These are phyloP conservation scores for Drosophila putrida DNA, from an alignment of 2,888 invertebrate genomes.

Conservation along the genomic window DNA sequence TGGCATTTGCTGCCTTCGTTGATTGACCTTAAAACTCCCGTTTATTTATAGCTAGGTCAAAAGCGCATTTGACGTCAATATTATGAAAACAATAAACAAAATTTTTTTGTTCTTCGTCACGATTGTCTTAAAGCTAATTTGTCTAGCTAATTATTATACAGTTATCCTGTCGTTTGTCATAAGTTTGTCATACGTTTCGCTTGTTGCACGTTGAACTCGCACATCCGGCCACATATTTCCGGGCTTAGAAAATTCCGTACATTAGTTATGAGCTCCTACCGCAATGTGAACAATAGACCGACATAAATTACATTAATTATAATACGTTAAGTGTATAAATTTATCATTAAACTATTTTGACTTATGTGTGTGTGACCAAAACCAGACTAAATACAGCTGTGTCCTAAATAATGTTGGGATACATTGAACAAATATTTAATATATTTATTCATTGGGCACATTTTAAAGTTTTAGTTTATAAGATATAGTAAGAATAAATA, in stretches of 20 bases:
- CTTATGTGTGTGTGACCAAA: background rate
- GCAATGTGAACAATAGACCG: conserved; percentile 25
- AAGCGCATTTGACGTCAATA: conserved; percentile 33
- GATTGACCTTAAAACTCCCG: conserved; percentile 16
- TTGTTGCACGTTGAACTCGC: conserved; percentile 9
- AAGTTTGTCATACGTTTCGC: conserved; percentile 32
- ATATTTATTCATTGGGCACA: background rate
- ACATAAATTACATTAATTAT: conserved; percentile 55
- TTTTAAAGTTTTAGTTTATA: background rate
- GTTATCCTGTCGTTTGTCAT: conserved; percentile 50
- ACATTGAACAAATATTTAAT: background rate
- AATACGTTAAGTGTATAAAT: conserved; percentile 16
- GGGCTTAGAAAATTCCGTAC: conserved; percentile 30
- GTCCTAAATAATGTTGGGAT: background rate
- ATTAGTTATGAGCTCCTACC: conserved; percentile 39
- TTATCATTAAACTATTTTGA: conserved; percentile 15
- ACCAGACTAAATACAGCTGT: background rate
- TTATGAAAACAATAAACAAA: background rate
- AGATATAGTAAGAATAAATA: conserved; percentile 2
- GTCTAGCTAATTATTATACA: background rate
- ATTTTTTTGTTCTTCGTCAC: background rate
- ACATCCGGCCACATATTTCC: conserved; percentile 52
- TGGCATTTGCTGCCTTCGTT: conserved; percentile 20
- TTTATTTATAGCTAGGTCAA: conserved; percentile 30
- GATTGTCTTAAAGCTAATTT: conserved; percentile 4